phyloP scores from a whole-genome alignment of 2,113 vertebrate species.

The Myrmecophaga tridactyla region DNA sequence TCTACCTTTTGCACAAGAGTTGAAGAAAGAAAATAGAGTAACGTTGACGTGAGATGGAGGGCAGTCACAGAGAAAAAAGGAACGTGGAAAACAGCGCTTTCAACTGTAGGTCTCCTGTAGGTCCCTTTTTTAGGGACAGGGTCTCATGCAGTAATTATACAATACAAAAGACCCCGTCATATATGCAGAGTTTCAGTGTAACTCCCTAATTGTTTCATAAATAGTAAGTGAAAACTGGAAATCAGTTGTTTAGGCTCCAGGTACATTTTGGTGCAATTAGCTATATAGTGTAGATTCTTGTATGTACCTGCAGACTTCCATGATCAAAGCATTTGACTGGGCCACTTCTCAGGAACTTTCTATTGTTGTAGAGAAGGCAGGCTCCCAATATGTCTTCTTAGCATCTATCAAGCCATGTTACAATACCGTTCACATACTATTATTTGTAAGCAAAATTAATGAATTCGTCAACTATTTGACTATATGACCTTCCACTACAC shows the following conservation, averaged over 20 bases:
- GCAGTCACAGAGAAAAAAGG: background rate
- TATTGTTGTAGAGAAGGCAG: background rate
- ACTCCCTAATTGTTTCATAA: background rate
- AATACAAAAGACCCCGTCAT: too few relatives aligned
- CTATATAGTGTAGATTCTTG: background rate
- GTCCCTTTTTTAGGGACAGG: background rate
- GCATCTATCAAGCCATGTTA: background rate
- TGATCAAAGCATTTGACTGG: background rate
- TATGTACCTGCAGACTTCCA: fast-evolving
- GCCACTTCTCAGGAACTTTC: background rate
- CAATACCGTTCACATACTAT: background rate
- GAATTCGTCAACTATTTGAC: background rate
- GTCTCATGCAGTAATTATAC: background rate
- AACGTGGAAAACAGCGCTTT: background rate
- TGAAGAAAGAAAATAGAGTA: background rate
- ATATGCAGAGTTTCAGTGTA: background rate
- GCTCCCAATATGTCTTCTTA: background rate
- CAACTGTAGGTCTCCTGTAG: too few relatives aligned
- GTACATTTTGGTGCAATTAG: background rate
- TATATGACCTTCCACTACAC: background rate
- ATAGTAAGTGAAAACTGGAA: background rate
- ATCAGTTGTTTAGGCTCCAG: background rate
- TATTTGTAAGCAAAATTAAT: slow-evolving; percentile 45
- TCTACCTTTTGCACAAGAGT: background rate
- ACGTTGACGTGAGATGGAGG: background rate